These are phyloP conservation scores for Epinotia demarniana DNA, from an alignment of 2,888 invertebrate species.

Conservation along the genomic window DNA sequence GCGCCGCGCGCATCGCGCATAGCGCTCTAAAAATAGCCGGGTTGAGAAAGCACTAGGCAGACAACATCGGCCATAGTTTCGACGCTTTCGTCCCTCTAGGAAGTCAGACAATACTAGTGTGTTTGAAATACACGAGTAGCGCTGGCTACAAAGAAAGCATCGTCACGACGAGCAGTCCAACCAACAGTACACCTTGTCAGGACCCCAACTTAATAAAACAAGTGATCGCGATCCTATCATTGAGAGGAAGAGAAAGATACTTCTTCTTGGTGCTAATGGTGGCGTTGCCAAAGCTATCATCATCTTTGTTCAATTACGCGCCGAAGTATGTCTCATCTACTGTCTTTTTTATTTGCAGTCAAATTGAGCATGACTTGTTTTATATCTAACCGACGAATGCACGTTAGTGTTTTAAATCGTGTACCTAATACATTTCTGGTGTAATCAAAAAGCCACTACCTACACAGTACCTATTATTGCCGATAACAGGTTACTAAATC, in stretches of 20 bases:
- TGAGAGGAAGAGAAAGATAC: not conserved
- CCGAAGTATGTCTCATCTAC: not conserved
- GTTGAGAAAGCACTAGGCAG: conserved; percentile 67
- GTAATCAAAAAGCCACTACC: not conserved
- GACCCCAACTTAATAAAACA: not conserved
- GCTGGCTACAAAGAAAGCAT: not conserved
- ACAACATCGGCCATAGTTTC: conserved; percentile 39
- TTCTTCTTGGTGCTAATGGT: too few species aligned
- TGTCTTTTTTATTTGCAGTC: not conserved
- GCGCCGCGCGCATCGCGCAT: conserved; percentile 66
- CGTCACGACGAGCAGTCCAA: not conserved
- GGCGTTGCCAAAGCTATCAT: not conserved
- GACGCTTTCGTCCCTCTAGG: conserved; percentile 35
- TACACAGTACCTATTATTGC: conserved; percentile 17
- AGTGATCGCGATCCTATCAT: not conserved
- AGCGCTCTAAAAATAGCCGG: conserved; percentile 72
- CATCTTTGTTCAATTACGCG: not conserved
- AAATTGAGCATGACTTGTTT: not conserved
- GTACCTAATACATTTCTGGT: not conserved
- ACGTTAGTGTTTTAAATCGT: conserved; percentile 1
- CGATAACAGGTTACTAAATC: conserved; percentile 15
- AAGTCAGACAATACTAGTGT: conserved; percentile 29
- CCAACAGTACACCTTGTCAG: not conserved
- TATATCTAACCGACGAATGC: not conserved
- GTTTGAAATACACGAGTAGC: conserved; percentile 2